A percentile compares a stretch with the other conserved stretches of the same genome.
phyloP scores from a whole-genome alignment of 2,888 invertebrate species.

The Nezara viridula region DNA sequence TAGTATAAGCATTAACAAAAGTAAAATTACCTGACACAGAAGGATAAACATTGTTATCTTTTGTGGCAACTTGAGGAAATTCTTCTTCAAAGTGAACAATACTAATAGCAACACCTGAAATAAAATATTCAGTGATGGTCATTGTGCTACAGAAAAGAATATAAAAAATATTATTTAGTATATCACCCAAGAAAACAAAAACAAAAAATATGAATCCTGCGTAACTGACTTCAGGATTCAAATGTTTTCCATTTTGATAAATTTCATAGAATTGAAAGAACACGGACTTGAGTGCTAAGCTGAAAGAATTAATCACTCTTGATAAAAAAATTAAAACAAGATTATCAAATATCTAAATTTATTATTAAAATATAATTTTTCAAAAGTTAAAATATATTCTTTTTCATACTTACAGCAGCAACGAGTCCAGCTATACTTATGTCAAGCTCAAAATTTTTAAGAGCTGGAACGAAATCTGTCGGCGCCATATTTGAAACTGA shows the following conservation, averaged over 20 bases:
- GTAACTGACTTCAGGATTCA: too few relatives aligned
- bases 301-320: too few relatives aligned
- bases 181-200: too few relatives aligned
- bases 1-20: background rate
- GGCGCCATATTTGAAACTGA: conserved; percentile 80
- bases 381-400: too few relatives aligned
- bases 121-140: background rate
- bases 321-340: too few relatives aligned
- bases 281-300: too few relatives aligned
- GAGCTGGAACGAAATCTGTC: conserved; percentile 80
- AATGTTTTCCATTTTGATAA: too few relatives aligned
- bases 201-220: too few relatives aligned
- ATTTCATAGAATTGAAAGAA: too few relatives aligned
- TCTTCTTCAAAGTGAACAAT: conserved; percentile 79
- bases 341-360: too few relatives aligned
- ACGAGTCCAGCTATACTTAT: conserved; percentile 84
- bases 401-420: conserved; percentile 78
- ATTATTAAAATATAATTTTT: too few relatives aligned
- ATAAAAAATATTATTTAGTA: too few relatives aligned
- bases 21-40: conserved; percentile 79
- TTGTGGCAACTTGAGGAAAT: conserved; percentile 71
- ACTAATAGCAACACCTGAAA: conserved; percentile 66
- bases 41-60: conserved; percentile 74
- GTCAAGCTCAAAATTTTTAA: conserved; percentile 86
- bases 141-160: background rate